A percentile compares a stretch with the other conserved stretches of the same genome.
Evolutionary conservation across 2,113 vertebrate genomes (phyloP).

Genomic region (Electrona antarctica): DNA sequence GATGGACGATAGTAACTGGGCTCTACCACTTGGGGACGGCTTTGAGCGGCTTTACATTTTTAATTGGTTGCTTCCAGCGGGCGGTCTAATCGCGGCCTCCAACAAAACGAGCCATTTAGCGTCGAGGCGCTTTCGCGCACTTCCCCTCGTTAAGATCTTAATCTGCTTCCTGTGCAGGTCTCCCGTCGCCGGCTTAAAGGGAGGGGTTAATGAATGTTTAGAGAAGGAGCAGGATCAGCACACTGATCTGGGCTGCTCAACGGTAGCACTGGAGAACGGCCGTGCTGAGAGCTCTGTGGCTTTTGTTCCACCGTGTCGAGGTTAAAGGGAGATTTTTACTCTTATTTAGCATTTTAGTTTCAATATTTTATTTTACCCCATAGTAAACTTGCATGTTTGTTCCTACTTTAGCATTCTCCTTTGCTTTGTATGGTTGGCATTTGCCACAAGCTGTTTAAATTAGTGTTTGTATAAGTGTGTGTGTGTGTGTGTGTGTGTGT

Average conservation of each 20-base stretch:
- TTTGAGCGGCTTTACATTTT: conserved; percentile 29
- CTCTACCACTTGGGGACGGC: not conserved
- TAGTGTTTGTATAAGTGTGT: not conserved
- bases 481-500: conserved; percentile 12
- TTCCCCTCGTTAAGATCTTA: conserved; percentile 72
- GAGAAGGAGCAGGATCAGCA: conserved; percentile 54
- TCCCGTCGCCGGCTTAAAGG: conserved; percentile 53
- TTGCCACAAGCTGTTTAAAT: not conserved
- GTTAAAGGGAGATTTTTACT: too few species aligned
- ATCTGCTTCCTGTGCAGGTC: conserved; percentile 68
- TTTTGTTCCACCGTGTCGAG: not conserved
- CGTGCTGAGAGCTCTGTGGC: not conserved
- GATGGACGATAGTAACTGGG: not conserved
- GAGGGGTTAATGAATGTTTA: conserved; percentile 65
- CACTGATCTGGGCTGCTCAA: conserved; percentile 30
- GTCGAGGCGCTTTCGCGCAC: conserved; percentile 42
- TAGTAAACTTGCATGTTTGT: not conserved
- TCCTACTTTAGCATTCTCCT: not conserved
- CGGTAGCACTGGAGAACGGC: conserved; percentile 14
- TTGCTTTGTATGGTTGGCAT: not conserved
- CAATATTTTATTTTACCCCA: not conserved
- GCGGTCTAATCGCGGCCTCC: conserved; percentile 53
- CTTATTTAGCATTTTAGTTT: not conserved
- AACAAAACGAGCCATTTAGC: conserved; percentile 62
- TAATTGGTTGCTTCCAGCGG: conserved; percentile 57